phyloP scores from a whole-genome alignment of 2,888 invertebrate genomes.

The Abrostola triplasia region DNA sequence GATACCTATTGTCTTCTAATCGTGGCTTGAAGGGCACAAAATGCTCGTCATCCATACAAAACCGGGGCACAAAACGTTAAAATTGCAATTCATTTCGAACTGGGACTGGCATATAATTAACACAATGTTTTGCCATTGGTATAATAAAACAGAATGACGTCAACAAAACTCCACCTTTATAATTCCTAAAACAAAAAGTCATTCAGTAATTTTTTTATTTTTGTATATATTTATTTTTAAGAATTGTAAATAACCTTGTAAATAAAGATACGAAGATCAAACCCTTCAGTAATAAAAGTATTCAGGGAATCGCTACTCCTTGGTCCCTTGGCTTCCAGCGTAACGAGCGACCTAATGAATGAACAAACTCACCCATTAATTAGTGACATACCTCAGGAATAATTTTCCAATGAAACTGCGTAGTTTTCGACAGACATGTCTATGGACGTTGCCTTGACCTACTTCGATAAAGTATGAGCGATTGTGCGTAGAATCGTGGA shows the following conservation, averaged over 20 bases:
- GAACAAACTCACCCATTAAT: conserved; percentile 41
- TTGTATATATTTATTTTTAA: too few species aligned
- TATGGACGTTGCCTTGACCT: conserved; percentile 50
- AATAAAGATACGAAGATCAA: too few species aligned
- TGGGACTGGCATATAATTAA: too few species aligned
- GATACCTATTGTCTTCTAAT: too few species aligned
- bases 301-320: conserved; percentile 34
- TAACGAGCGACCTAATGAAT: conserved; percentile 49
- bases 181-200: not conserved
- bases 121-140: not conserved
- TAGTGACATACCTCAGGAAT: conserved; percentile 24
- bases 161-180: not conserved
- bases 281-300: too few species aligned
- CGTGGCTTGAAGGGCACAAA: too few species aligned
- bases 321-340: conserved; percentile 23
- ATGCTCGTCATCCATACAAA: too few species aligned
- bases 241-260: too few species aligned
- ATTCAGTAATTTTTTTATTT: too few species aligned
- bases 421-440: conserved; percentile 41
- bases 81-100: too few species aligned
- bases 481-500: conserved; percentile 32
- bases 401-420: conserved; percentile 29
- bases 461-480: conserved; percentile 50
- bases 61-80: too few species aligned
- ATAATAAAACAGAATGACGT: not conserved